Evolutionary conservation across 2,888 invertebrate genomes (phyloP).

Genomic region (Halictus ligatus): DNA sequence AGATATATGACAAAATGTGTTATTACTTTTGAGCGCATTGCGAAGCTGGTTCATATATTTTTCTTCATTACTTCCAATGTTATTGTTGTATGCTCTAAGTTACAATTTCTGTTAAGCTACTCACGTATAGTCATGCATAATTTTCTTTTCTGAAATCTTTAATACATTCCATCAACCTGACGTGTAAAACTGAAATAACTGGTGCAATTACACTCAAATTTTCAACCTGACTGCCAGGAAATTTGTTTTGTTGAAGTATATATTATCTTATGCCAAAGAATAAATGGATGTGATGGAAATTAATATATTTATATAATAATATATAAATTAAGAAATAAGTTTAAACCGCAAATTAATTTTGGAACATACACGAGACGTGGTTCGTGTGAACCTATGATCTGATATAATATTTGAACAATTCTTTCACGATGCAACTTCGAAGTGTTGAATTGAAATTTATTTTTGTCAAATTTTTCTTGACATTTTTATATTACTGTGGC

Average conservation of each 20-base stretch:
- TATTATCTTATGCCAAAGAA: constrained; percentile 7
- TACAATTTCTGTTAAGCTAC: not conserved
- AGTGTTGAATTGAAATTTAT: not conserved
- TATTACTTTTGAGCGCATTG: not conserved
- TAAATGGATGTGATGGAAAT: constrained; percentile 10
- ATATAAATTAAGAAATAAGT: not conserved
- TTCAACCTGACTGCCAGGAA: constrained; percentile 1
- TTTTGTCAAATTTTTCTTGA: not conserved
- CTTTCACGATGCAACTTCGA: not conserved
- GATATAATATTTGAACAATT: not conserved
- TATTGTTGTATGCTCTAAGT: not conserved
- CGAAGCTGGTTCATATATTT: not conserved
- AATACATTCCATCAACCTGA: constrained; percentile 14
- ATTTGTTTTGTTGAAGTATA: constrained; percentile 5
- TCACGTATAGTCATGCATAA: not conserved
- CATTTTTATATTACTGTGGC: not conserved
- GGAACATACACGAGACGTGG: not conserved
- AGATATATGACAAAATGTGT: not conserved
- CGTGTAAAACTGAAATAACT: not conserved
- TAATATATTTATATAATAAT: not conserved
- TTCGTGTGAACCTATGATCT: not conserved
- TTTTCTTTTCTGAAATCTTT: not conserved
- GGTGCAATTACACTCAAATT: not conserved
- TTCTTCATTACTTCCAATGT: not conserved
- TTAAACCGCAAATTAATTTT: not conserved